Conservation (phyloP, 2,888 invertebrate species). For the Antheraea assamensis region DNA sequence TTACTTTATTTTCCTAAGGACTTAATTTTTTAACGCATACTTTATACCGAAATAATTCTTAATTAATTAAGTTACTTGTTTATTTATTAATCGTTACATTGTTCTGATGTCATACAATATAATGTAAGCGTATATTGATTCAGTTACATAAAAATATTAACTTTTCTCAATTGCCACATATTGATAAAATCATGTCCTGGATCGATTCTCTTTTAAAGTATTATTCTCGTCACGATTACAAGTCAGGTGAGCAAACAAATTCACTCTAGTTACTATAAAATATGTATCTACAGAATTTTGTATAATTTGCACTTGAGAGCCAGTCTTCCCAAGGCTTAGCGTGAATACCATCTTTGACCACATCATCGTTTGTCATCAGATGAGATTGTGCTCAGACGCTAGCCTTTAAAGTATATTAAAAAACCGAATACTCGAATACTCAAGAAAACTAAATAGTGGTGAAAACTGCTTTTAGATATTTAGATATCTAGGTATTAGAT, state of each 20-base stretch:
- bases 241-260: not conserved
- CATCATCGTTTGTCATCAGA: too few relatives aligned
- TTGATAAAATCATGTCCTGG: not conserved
- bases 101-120: not conserved
- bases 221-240: not conserved
- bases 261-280: not conserved
- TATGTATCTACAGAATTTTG: not conserved
- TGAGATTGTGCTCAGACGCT: too few relatives aligned
- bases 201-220: not conserved
- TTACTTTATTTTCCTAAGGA: not conserved
- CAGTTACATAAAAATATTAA: not conserved
- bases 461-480: not conserved
- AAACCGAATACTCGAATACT: not conserved
- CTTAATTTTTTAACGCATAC: not conserved
- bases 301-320: too few relatives aligned
- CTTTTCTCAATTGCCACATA: not conserved
- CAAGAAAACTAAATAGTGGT: not conserved
- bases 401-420: too few relatives aligned
- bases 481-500: not conserved
- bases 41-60: not conserved
- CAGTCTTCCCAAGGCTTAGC: too few relatives aligned
- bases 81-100: not conserved
- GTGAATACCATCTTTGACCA: too few relatives aligned
- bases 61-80: not conserved
- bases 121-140: not conserved